These are phyloP conservation scores for Macrostomum cliftonense DNA, from an alignment of 2,888 invertebrate genomes.

Conservation along the genomic window DNA sequence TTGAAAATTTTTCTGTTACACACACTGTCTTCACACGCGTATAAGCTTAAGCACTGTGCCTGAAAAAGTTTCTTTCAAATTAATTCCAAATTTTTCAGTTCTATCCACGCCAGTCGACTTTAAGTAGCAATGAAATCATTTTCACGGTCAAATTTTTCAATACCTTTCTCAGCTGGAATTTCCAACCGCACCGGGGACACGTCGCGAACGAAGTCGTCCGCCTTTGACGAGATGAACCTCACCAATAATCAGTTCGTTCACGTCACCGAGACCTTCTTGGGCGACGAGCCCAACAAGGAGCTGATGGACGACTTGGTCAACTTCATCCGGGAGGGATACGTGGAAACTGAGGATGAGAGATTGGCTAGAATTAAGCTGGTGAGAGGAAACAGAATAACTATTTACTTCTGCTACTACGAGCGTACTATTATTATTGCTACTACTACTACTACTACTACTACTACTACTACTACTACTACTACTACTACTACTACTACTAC, in stretches of 20 bases:
- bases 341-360: conserved; percentile 33
- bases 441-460: conserved; percentile 13
- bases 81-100: too few relatives aligned
- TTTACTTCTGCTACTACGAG: conserved; percentile 13
- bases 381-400: not conserved
- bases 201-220: conserved; percentile 20
- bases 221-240: conserved; percentile 29
- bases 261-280: conserved; percentile 32
- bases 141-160: too few relatives aligned
- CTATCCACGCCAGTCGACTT: too few relatives aligned
- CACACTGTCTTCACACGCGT: too few relatives aligned
- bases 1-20: too few relatives aligned
- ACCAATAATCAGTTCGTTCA: conserved; percentile 34
- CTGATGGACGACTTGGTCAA: conserved; percentile 22
- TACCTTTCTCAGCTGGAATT: too few relatives aligned
- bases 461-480: conserved; percentile 14
- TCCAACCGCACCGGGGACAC: too few relatives aligned
- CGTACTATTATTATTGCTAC: conserved; percentile 6
- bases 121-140: too few relatives aligned
- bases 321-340: conserved; percentile 27
- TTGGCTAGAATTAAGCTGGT: conserved; percentile 31
- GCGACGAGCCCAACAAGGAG: conserved; percentile 19
- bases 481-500: conserved; percentile 14
- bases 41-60: too few relatives aligned
- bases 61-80: too few relatives aligned